Percentiles rank a stretch among this genome's conserved stretches.
Evolutionary conservation across 2,113 vertebrate genomes (phyloP).

Genomic region (Elephantulus edwardii): DNA sequence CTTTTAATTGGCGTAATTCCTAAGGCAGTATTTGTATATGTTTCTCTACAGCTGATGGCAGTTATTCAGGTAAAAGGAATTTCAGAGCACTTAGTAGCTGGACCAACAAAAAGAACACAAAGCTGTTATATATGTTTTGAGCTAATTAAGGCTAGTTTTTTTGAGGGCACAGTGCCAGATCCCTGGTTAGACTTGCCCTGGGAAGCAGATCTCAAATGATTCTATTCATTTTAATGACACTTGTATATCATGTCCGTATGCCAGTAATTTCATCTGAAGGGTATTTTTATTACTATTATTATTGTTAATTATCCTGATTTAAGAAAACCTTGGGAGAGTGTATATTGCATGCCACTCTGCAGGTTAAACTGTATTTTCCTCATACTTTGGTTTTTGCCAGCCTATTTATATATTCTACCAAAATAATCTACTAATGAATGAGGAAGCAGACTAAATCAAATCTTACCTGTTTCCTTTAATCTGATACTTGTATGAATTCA

Average conservation of each 20-base stretch:
- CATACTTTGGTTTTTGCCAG: constrained; percentile 35
- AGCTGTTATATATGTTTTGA: neutral
- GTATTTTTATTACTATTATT: constrained; percentile 33
- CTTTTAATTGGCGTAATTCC: constrained; percentile 61
- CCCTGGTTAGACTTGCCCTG: neutral
- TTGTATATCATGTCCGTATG: constrained; percentile 61
- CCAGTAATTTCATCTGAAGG: neutral
- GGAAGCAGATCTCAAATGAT: neutral
- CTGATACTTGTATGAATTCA: neutral
- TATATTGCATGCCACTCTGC: neutral
- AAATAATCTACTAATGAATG: neutral
- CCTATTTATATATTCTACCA: constrained; percentile 33
- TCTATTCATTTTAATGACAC: constrained; percentile 35
- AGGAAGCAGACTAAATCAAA: constrained; percentile 16
- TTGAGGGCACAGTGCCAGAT: neutral
- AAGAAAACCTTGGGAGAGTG: neutral
- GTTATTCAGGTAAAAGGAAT: constrained; percentile 29
- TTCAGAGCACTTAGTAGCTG: constrained; percentile 1
- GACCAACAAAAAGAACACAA: constrained; percentile 27
- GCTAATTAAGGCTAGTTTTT: neutral
- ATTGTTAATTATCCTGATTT: constrained; percentile 16
- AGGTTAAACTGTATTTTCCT: constrained; percentile 14
- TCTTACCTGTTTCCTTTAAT: constrained; percentile 19
- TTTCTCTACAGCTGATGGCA: constrained; percentile 61
- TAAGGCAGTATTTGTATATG: constrained; percentile 46